Evolutionary conservation across 2,113 vertebrate genomes (phyloP).

Genomic region (Balaenoptera acutorostrata): DNA sequence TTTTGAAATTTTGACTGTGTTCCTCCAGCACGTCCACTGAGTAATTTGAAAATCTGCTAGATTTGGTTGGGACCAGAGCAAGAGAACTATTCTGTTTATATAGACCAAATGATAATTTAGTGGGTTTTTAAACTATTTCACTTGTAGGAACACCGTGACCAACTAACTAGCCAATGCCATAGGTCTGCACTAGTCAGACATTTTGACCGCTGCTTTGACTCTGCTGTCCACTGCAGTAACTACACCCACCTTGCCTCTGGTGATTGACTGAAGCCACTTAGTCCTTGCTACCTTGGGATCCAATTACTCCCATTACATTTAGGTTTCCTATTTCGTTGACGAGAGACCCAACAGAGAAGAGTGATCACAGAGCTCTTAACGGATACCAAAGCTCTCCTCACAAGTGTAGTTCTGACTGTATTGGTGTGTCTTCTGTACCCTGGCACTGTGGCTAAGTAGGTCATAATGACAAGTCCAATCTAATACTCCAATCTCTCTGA

Average conservation of each 20-base stretch:
- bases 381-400: not conserved
- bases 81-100: not conserved
- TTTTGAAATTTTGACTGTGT: not conserved
- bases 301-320: not conserved
- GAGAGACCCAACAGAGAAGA: too few species aligned
- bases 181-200: too few species aligned
- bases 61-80: not conserved
- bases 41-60: not conserved
- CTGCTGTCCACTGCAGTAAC: not conserved
- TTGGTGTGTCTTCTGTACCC: not conserved
- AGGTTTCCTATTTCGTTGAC: too few species aligned
- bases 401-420: not conserved
- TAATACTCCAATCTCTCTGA: not conserved
- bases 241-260: too few species aligned
- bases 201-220: not conserved
- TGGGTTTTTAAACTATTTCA: not conserved
- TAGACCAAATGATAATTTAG: not conserved
- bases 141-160: not conserved
- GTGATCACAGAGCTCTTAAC: not conserved
- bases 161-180: not conserved
- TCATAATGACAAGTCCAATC: not conserved
- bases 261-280: not conserved
- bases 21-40: not conserved
- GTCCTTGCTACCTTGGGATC: not conserved
- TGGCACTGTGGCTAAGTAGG: not conserved